Evolutionary conservation across 1,140 invertebrate genomes (phyloP).

Genomic region (Micrasema minimum): DNA sequence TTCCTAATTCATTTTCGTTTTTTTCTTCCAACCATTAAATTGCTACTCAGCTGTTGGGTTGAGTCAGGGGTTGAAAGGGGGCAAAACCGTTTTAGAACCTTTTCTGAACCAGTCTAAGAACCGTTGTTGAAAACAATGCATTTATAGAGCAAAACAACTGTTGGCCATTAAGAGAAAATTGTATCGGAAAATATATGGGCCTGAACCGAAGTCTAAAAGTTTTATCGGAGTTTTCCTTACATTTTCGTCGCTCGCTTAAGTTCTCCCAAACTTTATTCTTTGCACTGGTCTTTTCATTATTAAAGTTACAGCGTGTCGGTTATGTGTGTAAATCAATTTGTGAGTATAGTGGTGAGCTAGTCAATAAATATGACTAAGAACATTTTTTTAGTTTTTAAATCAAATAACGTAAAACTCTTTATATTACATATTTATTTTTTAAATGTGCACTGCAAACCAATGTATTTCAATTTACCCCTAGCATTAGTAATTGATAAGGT

Average conservation of each 20-base stretch:
- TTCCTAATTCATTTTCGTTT: slow-evolving; percentile 23
- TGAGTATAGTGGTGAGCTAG: no score
- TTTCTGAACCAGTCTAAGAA: slow-evolving; percentile 2
- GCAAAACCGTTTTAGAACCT: not conserved
- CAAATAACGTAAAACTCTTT: no score
- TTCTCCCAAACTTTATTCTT: no score
- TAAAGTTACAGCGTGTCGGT: no score
- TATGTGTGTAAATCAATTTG: no score
- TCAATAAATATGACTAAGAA: no score
- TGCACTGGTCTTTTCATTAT: no score
- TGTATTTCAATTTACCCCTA: no score
- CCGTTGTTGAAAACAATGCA: slow-evolving; percentile 27
- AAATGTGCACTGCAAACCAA: no score
- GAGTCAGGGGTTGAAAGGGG: not conserved
- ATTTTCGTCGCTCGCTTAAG: not conserved
- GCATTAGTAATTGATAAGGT: no score
- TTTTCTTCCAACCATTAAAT: slow-evolving; percentile 23
- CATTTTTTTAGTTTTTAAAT: no score
- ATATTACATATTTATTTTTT: no score
- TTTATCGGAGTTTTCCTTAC: not conserved
- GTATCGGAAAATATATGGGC: slow-evolving; percentile 17
- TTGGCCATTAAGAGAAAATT: slow-evolving; percentile 25
- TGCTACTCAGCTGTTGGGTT: not conserved
- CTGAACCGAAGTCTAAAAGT: not conserved
- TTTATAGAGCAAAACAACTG: slow-evolving; percentile 24